phyloP scores from a whole-genome alignment of 2,797 vertebrate genomes.

The Premnoplex brunnescens region DNA sequence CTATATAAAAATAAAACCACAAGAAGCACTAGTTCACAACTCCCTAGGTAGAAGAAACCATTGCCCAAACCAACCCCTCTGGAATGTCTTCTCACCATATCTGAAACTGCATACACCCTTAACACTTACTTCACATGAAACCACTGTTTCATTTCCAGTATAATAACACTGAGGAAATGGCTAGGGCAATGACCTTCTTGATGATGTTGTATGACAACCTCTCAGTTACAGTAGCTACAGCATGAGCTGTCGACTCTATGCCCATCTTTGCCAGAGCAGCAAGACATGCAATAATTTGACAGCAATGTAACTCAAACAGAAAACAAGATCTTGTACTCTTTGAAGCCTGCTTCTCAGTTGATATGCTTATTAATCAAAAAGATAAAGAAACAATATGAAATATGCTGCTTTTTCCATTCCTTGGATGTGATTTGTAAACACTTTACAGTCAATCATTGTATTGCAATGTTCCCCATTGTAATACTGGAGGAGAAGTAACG shows the following conservation, averaged over 20 bases:
- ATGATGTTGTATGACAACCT: neutral
- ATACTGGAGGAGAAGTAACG: fast-evolving
- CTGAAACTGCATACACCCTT: neutral
- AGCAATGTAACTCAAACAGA: neutral
- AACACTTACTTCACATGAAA: neutral
- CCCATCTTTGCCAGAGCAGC: neutral
- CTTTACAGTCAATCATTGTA: neutral
- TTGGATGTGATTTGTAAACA: neutral
- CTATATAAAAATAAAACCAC: neutral
- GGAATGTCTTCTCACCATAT: neutral
- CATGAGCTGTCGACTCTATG: neutral
- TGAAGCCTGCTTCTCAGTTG: neutral
- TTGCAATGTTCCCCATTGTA: neutral
- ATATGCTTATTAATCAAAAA: neutral
- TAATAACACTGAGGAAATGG: neutral
- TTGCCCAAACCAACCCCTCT: neutral
- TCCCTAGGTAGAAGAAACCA: neutral
- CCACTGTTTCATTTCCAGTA: neutral
- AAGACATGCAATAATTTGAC: neutral
- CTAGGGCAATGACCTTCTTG: neutral
- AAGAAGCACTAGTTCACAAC: neutral
- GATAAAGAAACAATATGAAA: neutral
- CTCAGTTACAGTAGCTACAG: neutral
- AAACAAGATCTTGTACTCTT: neutral
- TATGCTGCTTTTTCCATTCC: neutral